These are phyloP conservation scores for Triplophysa tibetana DNA, from an alignment of 2,113 vertebrate species.

Conservation along the genomic window DNA sequence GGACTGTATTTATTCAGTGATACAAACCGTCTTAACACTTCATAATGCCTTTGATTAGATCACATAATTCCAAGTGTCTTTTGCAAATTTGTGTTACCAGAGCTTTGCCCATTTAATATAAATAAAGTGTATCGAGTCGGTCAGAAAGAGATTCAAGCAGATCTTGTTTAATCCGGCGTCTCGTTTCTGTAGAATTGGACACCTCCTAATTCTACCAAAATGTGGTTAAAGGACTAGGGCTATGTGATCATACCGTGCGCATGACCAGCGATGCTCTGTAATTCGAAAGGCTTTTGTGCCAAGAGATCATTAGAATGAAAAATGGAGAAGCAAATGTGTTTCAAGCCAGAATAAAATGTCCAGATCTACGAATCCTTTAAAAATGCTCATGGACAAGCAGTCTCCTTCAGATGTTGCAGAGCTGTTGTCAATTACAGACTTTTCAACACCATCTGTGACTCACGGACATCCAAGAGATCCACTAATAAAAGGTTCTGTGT, in stretches of 20 bases:
- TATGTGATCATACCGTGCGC: slow-evolving; percentile 28
- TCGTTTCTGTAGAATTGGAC: slow-evolving; percentile 40
- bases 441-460: neutral
- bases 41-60: too few species aligned
- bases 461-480: neutral
- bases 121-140: neutral
- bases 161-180: slow-evolving; percentile 19
- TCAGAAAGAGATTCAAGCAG: slow-evolving; percentile 1
- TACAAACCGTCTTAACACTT: too few species aligned
- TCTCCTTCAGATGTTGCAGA: neutral
- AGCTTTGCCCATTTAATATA: neutral
- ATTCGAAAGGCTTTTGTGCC: slow-evolving; percentile 42
- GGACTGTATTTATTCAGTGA: too few species aligned
- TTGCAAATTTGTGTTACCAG: too few species aligned
- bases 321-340: neutral
- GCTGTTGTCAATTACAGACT: slow-evolving; percentile 2
- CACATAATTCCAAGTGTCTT: too few species aligned
- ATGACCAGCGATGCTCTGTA: neutral
- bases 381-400: neutral
- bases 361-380: neutral
- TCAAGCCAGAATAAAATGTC: neutral
- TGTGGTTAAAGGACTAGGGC: slow-evolving; percentile 43
- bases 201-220: slow-evolving; percentile 37
- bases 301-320: slow-evolving; percentile 19
- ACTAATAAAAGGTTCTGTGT: slow-evolving; percentile 7